Conservation (phyloP, 1,140 invertebrate genomes). For the Diuraphis noxia region DNA sequence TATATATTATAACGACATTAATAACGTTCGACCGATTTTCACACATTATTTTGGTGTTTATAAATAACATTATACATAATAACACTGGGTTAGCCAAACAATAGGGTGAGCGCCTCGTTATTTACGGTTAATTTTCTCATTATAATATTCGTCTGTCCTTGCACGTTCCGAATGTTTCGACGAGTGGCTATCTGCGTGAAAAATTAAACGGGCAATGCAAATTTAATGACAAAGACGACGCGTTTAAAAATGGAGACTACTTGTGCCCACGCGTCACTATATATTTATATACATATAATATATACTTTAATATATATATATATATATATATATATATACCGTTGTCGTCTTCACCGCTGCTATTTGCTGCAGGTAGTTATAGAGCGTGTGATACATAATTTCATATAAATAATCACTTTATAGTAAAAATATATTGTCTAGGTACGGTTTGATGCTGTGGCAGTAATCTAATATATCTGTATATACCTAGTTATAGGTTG, state of each 20-base stretch:
- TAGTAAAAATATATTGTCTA: background rate
- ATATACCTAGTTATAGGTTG: background rate
- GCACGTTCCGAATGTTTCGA: background rate
- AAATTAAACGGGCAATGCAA: conserved; percentile 21
- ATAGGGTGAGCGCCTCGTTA: background rate
- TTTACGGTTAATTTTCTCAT: conserved; percentile 16
- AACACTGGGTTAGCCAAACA: background rate
- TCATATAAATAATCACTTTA: background rate
- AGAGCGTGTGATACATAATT: background rate
- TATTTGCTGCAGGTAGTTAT: background rate
- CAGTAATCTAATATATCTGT: background rate
- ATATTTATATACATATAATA: too few relatives aligned
- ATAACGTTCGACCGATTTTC: background rate
- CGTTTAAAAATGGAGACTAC: background rate
- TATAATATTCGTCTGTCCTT: background rate
- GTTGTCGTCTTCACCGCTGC: background rate
- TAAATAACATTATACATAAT: background rate
- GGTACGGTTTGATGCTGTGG: background rate
- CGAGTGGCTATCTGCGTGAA: background rate
- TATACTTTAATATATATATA: too few relatives aligned
- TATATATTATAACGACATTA: background rate
- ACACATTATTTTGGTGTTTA: background rate
- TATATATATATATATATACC: too few relatives aligned
- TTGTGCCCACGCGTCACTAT: background rate
- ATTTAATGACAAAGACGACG: background rate